Percentiles rank a stretch among this genome's conserved stretches.
Evolutionary conservation across 2,113 vertebrate genomes (phyloP).

Genomic region (Nanorana parkeri): DNA sequence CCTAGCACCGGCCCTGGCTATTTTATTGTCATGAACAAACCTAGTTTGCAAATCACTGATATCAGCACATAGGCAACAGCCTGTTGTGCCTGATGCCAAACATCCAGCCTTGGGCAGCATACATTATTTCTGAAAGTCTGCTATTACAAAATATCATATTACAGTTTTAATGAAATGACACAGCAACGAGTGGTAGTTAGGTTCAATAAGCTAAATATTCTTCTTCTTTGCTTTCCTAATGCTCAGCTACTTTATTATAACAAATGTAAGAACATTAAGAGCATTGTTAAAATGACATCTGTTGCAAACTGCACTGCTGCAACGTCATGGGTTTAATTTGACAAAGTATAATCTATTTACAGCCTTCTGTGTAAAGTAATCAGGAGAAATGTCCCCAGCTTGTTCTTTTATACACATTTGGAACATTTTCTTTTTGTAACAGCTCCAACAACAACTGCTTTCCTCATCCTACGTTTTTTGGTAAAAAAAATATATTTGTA

Average conservation of each 20-base stretch:
- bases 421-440: not conserved
- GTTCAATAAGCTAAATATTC: constrained; percentile 8
- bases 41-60: no score
- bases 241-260: not conserved
- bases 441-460: not conserved
- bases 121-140: not conserved
- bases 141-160: not conserved
- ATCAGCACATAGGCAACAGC: no score
- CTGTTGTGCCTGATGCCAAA: no score
- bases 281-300: constrained; percentile 7
- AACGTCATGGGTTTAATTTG: constrained; percentile 16
- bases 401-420: not conserved
- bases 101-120: no score
- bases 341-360: constrained; percentile 3
- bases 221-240: not conserved
- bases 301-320: not conserved
- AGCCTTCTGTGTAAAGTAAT: not conserved
- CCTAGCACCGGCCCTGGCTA: no score
- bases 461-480: not conserved
- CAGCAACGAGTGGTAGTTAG: not conserved
- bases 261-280: not conserved
- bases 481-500: not conserved
- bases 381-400: constrained; percentile 15
- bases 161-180: not conserved
- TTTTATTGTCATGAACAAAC: no score